Base-by-base conservation (phyloP, 2,797 vertebrate genomes). In the Urosaurus nigricauda region DNA sequence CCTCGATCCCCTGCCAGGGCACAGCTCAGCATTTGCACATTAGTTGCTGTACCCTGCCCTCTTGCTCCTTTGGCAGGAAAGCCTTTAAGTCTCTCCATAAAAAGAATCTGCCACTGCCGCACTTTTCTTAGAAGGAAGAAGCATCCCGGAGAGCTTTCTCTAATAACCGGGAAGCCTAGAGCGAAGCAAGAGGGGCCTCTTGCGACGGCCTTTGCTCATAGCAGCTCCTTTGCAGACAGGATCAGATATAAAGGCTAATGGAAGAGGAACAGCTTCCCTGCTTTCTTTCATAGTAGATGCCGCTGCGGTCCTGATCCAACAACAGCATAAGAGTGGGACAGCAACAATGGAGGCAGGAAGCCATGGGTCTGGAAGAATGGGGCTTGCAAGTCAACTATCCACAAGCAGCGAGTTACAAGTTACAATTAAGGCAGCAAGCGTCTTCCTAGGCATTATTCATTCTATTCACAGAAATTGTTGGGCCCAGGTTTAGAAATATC, bases 141-240 rank as follows among this genome's bases (percentile, higher is more conserved):
- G 9, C 7, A 53, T n/a, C 0, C 26, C 0, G 1, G 26, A 51
- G 0, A 0, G 43, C 8, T 37, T 29, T 86, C 58, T 2, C 47
- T 0, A 43, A 65, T 4, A 51, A 60, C 12, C 11, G 4, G 14
- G 37, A 21, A 4, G 16, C 14, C 1, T 0, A 11, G 26, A 0
- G 65, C 53, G 1, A 92, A 32, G 56, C 92, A 82, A 51, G 89
- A 71, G 83, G 92, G 95, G 89, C 95, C 94, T 88, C 95, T 94
- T 91, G 91, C 6, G 95, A 93, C 74, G 0, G 40, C 0, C 26
- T 21, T 84, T 75, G 47, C 71, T 70, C 14, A 88, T 84, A 88
- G 51, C 37, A 0, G 16, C 17, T 29, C 2, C 0, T 16, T 0
- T 4, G 3, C 60, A 47, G 6, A 29, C 40, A 47, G 40, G 19